Conservation (phyloP, 2,888 invertebrate species). For the Archips crataeganus region DNA sequence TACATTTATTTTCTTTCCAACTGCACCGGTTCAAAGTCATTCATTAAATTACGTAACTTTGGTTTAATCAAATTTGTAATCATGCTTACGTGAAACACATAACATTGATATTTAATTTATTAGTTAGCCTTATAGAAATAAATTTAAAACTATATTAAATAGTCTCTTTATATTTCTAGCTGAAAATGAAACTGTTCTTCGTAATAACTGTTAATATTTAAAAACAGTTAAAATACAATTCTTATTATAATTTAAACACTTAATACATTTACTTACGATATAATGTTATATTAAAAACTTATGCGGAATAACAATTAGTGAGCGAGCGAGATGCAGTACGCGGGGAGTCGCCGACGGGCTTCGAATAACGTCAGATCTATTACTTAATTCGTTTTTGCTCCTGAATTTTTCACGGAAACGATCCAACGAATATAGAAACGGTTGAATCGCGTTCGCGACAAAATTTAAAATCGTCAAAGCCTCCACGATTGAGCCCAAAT, state of each 20-base stretch:
- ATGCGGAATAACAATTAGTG: slow-evolving; percentile 71
- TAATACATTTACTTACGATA: slow-evolving; percentile 70
- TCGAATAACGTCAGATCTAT: not conserved
- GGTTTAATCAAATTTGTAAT: slow-evolving; percentile 49
- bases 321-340: slow-evolving; percentile 30
- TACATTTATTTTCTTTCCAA: not conserved
- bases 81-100: slow-evolving; percentile 52
- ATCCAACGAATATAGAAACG: slow-evolving; percentile 37
- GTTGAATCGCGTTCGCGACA: slow-evolving; percentile 49
- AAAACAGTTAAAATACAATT: slow-evolving; percentile 69
- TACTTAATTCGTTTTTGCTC: slow-evolving; percentile 47
- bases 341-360: slow-evolving; percentile 3
- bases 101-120: slow-evolving; percentile 65
- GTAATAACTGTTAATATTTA: slow-evolving; percentile 55
- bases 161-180: slow-evolving; percentile 72
- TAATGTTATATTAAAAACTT: slow-evolving; percentile 54
- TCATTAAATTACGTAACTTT: slow-evolving; percentile 46
- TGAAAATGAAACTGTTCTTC: slow-evolving; percentile 49
- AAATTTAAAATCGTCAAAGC: slow-evolving; percentile 68
- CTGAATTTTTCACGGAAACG: slow-evolving; percentile 50
- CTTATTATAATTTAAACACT: slow-evolving; percentile 66
- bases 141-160: slow-evolving; percentile 65
- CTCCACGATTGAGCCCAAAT: slow-evolving; percentile 73
- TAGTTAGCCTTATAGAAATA: slow-evolving; percentile 58
- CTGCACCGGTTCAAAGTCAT: slow-evolving; percentile 5